These are phyloP conservation scores for Drosophila teissieri DNA, from an alignment of 1,140 invertebrate species.

Conservation along the genomic window DNA sequence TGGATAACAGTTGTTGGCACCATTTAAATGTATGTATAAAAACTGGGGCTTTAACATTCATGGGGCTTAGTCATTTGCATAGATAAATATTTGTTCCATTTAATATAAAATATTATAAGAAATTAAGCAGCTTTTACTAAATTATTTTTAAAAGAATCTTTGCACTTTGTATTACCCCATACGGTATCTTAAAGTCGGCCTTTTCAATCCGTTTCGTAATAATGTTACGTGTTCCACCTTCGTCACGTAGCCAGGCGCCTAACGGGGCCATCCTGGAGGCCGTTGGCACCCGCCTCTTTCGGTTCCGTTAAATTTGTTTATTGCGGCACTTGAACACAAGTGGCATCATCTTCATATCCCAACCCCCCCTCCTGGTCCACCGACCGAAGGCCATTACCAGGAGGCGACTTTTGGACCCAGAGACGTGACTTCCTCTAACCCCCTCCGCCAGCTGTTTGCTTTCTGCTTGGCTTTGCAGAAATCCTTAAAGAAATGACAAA, in stretches of 20 bases:
- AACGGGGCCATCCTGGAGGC: slow-evolving; percentile 40
- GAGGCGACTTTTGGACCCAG: slow-evolving; percentile 55
- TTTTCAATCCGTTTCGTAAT: not conserved
- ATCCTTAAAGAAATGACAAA: slow-evolving; percentile 81
- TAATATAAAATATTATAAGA: too few species aligned
- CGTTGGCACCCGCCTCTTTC: slow-evolving; percentile 40
- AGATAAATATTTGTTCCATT: too few species aligned
- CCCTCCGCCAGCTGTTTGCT: slow-evolving; percentile 23
- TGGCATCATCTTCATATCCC: slow-evolving; percentile 71
- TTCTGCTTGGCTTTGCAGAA: slow-evolving; percentile 76
- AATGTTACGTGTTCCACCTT: slow-evolving; percentile 54
- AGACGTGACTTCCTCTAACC: slow-evolving; percentile 61
- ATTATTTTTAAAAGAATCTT: not conserved
- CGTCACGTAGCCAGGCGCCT: slow-evolving; percentile 54
- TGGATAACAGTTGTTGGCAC: not conserved
- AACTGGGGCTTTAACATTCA: too few species aligned
- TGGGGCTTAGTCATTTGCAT: too few species aligned
- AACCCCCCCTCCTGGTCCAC: slow-evolving; percentile 9
- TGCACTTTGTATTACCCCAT: not conserved
- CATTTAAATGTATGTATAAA: not conserved
- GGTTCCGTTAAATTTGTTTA: slow-evolving; percentile 76
- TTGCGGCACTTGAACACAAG: slow-evolving; percentile 80
- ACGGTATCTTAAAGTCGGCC: slow-evolving; percentile 6
- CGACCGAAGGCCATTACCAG: slow-evolving; percentile 37
- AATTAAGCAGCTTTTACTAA: too few species aligned